phyloP scores from a whole-genome alignment of 2,113 vertebrate species.

The Asarcornis scutulata region DNA sequence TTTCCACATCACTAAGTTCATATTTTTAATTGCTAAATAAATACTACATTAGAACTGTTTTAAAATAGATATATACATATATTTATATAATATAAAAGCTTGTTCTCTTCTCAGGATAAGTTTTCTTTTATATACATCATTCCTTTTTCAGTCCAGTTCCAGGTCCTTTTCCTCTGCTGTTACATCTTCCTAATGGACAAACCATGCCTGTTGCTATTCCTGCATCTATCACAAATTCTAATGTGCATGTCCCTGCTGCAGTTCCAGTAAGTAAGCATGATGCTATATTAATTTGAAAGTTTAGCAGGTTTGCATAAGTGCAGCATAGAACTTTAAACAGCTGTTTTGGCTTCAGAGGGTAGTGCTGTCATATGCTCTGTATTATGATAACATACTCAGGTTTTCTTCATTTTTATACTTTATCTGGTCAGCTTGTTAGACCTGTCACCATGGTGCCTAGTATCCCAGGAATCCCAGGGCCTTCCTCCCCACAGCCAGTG shows the following conservation, averaged over 20 bases:
- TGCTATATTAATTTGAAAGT: constrained; percentile 70
- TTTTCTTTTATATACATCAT: constrained; percentile 72
- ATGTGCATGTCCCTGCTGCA: constrained; percentile 95
- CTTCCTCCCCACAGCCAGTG: constrained; percentile 92
- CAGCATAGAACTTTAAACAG: constrained; percentile 55
- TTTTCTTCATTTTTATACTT: constrained; percentile 66
- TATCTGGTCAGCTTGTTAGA: constrained; percentile 92
- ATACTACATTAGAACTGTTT: not conserved
- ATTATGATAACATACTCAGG: constrained; percentile 56
- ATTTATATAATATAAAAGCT: constrained; percentile 5
- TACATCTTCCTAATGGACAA: constrained; percentile 98
- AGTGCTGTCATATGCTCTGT: constrained; percentile 60
- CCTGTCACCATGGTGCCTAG: constrained; percentile 99
- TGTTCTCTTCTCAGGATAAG: constrained; percentile 57
- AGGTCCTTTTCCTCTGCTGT: constrained; percentile 95
- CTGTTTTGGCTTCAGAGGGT: constrained; percentile 57
- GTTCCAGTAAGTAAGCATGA: constrained; percentile 90
- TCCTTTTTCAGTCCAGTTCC: constrained; percentile 90
- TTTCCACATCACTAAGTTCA: constrained; percentile 42
- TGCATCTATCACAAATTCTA: constrained; percentile 96
- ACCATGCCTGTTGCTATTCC: constrained; percentile 98
- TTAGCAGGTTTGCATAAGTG: constrained; percentile 63
- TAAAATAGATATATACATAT: not conserved
- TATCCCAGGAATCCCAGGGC: constrained; percentile 97
- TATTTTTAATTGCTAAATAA: constrained; percentile 35